Evolutionary conservation across 2,888 invertebrate genomes (phyloP).

Genomic region (Eledone cirrhosa): DNA sequence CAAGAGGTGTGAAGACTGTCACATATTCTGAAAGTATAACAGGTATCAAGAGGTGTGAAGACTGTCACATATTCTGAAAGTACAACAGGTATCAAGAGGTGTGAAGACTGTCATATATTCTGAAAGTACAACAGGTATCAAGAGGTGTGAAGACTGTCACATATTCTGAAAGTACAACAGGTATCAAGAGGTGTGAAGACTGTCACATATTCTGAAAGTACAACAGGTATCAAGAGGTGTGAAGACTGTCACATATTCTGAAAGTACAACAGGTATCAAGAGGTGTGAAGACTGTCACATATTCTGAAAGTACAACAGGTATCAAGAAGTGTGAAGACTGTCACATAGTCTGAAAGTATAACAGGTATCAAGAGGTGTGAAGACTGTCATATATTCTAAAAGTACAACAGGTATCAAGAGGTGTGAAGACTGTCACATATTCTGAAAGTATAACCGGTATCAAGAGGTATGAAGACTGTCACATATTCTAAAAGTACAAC

Average conservation of each 20-base stretch:
- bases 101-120: constrained; percentile 83
- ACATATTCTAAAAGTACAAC: constrained; percentile 70
- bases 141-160: constrained; percentile 84
- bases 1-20: constrained; percentile 81
- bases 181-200: constrained; percentile 74
- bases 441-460: constrained; percentile 38
- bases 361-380: constrained; percentile 70
- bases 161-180: constrained; percentile 67
- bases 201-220: constrained; percentile 77
- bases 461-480: constrained; percentile 81
- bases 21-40: constrained; percentile 70
- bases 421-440: constrained; percentile 86
- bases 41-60: constrained; percentile 73
- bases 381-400: constrained; percentile 81
- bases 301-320: constrained; percentile 66
- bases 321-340: constrained; percentile 73
- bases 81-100: constrained; percentile 67
- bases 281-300: constrained; percentile 84
- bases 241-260: constrained; percentile 82
- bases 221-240: constrained; percentile 69
- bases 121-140: constrained; percentile 29
- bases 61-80: constrained; percentile 78
- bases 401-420: constrained; percentile 50
- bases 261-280: neutral
- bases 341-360: constrained; percentile 75